These are phyloP conservation scores for Furnarius figulus DNA, from an alignment of 2,113 vertebrate species.

Conservation along the genomic window DNA sequence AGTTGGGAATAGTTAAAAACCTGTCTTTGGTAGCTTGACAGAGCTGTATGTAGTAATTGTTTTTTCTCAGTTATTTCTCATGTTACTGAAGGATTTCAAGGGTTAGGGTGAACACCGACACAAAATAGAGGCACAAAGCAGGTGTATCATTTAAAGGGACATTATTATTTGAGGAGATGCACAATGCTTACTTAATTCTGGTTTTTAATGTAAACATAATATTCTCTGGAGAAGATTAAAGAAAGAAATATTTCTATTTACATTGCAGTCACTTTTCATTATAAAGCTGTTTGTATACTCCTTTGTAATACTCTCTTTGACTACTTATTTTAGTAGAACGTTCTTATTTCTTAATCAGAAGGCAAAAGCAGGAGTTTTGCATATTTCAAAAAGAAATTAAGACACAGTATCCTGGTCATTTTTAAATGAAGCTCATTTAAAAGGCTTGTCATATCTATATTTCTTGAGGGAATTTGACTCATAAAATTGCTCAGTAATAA, in stretches of 20 bases:
- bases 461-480: neutral
- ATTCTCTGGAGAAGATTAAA: neutral
- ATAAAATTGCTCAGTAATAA: neutral
- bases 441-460: neutral
- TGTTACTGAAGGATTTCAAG: neutral
- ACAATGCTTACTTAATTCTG: neutral
- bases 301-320: neutral
- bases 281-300: neutral
- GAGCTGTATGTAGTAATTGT: neutral
- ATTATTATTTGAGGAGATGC: neutral
- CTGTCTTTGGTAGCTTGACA: neutral
- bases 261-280: neutral
- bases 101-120: neutral
- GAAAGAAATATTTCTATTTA: neutral
- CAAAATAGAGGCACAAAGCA: neutral
- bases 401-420: neutral
- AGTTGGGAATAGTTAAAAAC: neutral
- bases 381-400: neutral
- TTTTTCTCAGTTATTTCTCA: neutral
- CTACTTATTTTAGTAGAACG: neutral
- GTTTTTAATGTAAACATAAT: neutral
- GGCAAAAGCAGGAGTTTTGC: neutral
- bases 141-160: neutral
- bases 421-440: neutral
- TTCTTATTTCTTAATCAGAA: neutral